Evolutionary conservation across 2,888 invertebrate species (phyloP), one percentile per base, ranked within the genome.

Genomic region (Oscheius sp.): DNA sequence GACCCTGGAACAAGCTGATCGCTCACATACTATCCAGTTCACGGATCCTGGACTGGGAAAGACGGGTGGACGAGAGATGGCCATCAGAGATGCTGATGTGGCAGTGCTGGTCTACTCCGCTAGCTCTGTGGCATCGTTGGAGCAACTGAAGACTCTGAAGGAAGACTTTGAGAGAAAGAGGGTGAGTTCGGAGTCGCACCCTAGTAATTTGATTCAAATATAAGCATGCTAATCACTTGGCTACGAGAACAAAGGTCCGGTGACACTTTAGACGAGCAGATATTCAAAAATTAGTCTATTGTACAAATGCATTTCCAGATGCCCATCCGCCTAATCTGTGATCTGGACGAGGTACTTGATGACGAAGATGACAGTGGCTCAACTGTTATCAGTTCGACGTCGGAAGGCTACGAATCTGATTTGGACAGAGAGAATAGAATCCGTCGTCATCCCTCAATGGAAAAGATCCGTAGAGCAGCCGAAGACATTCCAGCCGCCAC

Each of bases 11-110:
- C 74, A 70, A 55, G 73, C 60, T 47, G 80, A 76, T 11, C 35
- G 51, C 4, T 74, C 80, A 32, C 70, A 78, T 42, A 62, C 75
- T 42, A 63, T 82, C 3, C 80, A 82, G 58, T 53, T 82, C 57
- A 78, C 77, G 37, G 82, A 82, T 73, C 82, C 82, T 0, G 82
- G 82, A 78, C 50, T 80, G 74, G 81, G 79, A 33, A 74, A 75
- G 47, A 82, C 82, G 7, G 82, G 82, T n/a, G 78, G 76, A 7
- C 76, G 82, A 33, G 82, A 82, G 71, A 80, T 82, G 80, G 82
- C 82, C 11, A 75, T 82, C 32, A 74, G 77, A 11, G 66, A 65
- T 29, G 79, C 80, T 37, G 80, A 80, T 70, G 76, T 71, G 37
- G 77, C 77, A 2, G 73, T 82, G 35, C 76, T 82, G 35, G 77